phyloP scores from a whole-genome alignment of 2,113 vertebrate genomes.

The Jacana jacana region DNA sequence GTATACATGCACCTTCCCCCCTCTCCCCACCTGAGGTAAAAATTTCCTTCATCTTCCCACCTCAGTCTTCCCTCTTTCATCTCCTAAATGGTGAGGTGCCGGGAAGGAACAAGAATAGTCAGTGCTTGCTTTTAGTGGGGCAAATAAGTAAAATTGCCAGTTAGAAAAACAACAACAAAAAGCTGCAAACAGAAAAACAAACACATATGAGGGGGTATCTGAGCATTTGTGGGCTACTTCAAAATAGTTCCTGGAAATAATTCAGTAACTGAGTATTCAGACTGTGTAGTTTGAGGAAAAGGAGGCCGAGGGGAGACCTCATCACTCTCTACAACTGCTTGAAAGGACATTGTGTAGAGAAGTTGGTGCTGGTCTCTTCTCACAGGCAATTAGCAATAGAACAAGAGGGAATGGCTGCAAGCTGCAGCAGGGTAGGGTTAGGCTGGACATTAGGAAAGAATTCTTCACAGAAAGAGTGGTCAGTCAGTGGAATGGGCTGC shows the following conservation, averaged over 20 bases:
- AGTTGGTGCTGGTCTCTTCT: too few species aligned
- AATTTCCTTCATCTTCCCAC: neutral
- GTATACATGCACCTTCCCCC: neutral
- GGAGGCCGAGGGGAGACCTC: too few species aligned
- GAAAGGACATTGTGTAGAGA: too few species aligned
- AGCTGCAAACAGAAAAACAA: neutral
- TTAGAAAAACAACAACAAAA: neutral
- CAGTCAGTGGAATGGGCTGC: too few species aligned
- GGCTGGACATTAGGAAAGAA: too few species aligned
- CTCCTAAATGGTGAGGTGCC: neutral
- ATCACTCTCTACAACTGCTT: too few species aligned
- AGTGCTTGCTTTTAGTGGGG: neutral
- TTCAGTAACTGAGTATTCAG: neutral
- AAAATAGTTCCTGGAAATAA: neutral
- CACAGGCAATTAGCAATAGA: too few species aligned
- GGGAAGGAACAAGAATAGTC: neutral
- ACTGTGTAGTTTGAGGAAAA: too few species aligned
- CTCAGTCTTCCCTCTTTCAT: neutral
- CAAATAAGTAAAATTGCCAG: neutral
- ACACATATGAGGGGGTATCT: neutral
- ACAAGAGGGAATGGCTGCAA: too few species aligned
- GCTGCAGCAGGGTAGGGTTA: too few species aligned
- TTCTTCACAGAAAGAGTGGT: too few species aligned
- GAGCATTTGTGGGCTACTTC: neutral
- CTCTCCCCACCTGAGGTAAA: neutral